These are phyloP conservation scores for Heteromormyrus szaboi DNA, from an alignment of 2,797 vertebrate genomes.

Conservation along the genomic window DNA sequence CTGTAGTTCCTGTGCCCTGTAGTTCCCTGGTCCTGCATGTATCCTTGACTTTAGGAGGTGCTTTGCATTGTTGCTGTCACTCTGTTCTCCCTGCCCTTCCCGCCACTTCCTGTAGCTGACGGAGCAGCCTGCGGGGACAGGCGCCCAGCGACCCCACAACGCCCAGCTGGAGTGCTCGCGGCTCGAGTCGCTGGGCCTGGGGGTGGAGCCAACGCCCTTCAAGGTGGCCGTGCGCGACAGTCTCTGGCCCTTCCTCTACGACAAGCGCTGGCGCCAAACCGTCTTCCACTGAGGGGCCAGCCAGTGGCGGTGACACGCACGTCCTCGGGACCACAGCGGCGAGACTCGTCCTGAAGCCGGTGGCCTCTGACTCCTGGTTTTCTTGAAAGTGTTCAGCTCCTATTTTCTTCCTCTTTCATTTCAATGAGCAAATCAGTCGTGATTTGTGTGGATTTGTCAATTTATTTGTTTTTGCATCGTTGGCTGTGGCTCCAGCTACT, in stretches of 20 bases:
- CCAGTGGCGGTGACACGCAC: neutral
- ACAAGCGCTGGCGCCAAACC: conserved; percentile 90
- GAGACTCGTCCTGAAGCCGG: neutral
- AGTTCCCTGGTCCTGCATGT: neutral
- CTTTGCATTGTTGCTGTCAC: neutral
- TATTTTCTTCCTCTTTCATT: neutral
- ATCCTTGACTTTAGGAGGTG: neutral
- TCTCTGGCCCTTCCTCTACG: conserved; percentile 89
- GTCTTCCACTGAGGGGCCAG: conserved; percentile 79
- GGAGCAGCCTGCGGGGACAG: conserved; percentile 67
- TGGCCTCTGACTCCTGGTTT: too few relatives aligned
- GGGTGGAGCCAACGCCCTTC: conserved; percentile 72
- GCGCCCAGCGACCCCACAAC: conserved; percentile 76
- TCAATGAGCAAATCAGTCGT: neutral
- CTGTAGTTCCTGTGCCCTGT: neutral
- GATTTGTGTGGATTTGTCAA: neutral
- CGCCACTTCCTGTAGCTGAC: conserved; percentile 64
- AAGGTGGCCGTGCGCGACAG: conserved; percentile 73
- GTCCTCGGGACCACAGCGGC: neutral
- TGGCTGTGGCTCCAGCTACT: neutral
- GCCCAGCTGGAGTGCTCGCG: conserved; percentile 82
- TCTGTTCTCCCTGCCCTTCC: neutral
- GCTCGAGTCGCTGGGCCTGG: conserved; percentile 78
- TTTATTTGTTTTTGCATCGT: neutral
- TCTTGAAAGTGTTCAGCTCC: neutral